phyloP scores from a whole-genome alignment of 2,797 vertebrate species.

The Onychomys arenicola region DNA sequence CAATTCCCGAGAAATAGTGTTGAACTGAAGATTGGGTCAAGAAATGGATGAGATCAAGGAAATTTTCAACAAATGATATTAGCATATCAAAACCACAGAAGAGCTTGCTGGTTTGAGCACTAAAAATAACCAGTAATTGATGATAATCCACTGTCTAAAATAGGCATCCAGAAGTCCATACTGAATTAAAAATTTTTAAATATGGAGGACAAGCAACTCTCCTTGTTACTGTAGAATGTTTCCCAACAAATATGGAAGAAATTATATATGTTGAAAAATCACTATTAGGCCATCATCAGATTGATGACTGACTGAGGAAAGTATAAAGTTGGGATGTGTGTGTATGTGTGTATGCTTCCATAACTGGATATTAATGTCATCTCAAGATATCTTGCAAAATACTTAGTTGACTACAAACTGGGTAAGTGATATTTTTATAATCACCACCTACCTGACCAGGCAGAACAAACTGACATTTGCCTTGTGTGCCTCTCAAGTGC shows the following conservation, averaged over 20 bases:
- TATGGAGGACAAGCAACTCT: neutral
- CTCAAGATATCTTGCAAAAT: neutral
- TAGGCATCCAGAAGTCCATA: neutral
- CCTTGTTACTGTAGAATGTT: neutral
- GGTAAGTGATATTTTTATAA: constrained; percentile 3
- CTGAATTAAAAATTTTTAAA: neutral
- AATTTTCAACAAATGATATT: neutral
- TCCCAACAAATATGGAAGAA: constrained; percentile 6
- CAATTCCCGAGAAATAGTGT: neutral
- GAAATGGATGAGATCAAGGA: neutral
- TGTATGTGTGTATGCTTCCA: neutral
- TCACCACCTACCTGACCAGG: neutral
- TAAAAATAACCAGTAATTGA: constrained; percentile 20
- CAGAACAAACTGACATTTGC: neutral
- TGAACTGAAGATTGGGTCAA: neutral
- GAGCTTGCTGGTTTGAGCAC: neutral
- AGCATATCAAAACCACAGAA: neutral
- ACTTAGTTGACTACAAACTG: neutral
- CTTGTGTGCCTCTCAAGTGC: neutral
- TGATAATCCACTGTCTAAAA: neutral
- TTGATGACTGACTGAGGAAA: constrained; percentile 14
- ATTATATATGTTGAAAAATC: constrained; percentile 28
- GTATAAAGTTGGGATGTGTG: neutral
- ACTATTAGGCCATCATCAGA: neutral
- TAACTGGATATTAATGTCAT: neutral